Evolutionary conservation across 2,888 invertebrate genomes (phyloP).

Genomic region (Volucella bombylans): DNA sequence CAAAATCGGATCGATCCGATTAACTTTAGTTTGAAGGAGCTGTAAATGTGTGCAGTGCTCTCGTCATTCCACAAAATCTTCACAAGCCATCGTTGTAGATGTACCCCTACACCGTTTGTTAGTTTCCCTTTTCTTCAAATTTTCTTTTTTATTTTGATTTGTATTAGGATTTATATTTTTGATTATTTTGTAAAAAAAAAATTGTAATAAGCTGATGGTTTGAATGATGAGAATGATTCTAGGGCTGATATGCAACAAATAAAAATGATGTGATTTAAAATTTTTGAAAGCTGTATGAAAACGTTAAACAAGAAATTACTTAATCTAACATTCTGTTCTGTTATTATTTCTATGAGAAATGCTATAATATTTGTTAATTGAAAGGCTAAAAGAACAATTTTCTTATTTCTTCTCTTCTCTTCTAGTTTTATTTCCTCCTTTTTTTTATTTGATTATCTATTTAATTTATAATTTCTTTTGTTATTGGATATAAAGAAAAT

Average conservation of each 20-base stretch:
- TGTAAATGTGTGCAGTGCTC: slow-evolving; percentile 56
- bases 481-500: slow-evolving; percentile 59
- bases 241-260: slow-evolving; percentile 35
- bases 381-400: slow-evolving; percentile 55
- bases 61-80: slow-evolving; percentile 67
- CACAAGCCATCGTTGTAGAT: slow-evolving; percentile 49
- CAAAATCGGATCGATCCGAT: slow-evolving; percentile 31
- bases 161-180: slow-evolving; percentile 8
- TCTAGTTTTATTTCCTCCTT: not conserved
- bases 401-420: not conserved
- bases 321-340: not conserved
- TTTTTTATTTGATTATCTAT: slow-evolving; percentile 44
- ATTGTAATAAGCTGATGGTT: slow-evolving; percentile 44
- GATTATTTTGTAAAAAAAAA: slow-evolving; percentile 44
- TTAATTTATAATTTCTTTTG: slow-evolving; percentile 71
- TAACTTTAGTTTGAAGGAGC: slow-evolving; percentile 37
- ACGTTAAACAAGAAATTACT: slow-evolving; percentile 14
- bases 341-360: slow-evolving; percentile 44
- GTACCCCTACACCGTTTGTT: slow-evolving; percentile 44
- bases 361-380: slow-evolving; percentile 47
- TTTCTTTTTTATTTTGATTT: slow-evolving; percentile 2
- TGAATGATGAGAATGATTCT: slow-evolving; percentile 16
- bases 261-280: slow-evolving; percentile 48
- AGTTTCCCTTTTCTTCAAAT: slow-evolving; percentile 18
- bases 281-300: slow-evolving; percentile 35